Evolutionary conservation across 1,140 invertebrate species (phyloP).

Genomic region (Parapsyche elsis): DNA sequence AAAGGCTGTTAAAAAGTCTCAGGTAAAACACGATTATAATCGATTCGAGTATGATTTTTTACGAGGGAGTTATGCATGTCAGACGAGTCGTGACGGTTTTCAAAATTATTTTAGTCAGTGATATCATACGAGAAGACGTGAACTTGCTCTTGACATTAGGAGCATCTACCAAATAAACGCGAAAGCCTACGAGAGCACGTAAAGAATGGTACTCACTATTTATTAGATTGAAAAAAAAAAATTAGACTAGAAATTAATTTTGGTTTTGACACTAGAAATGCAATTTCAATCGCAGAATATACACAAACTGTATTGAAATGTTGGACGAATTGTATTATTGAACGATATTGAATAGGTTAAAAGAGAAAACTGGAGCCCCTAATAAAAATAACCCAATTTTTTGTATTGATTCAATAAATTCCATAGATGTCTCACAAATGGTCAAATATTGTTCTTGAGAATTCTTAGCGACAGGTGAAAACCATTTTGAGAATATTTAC

Average conservation of each 20-base stretch:
- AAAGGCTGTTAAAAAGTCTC: slow-evolving; percentile 16
- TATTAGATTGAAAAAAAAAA: no score
- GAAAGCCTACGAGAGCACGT: no score
- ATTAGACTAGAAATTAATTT: no score
- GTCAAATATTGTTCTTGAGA: slow-evolving; percentile 16
- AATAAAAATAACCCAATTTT: not conserved
- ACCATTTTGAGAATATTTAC: slow-evolving; percentile 23
- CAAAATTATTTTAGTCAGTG: slow-evolving; percentile 41
- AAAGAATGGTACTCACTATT: no score
- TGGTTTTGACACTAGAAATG: no score
- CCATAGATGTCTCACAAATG: slow-evolving; percentile 17
- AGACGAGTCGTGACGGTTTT: slow-evolving; percentile 28
- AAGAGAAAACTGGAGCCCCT: not conserved
- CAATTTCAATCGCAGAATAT: no score
- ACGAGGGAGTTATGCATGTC: slow-evolving; percentile 26
- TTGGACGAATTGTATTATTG: no score
- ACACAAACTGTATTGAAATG: no score
- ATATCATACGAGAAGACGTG: slow-evolving; percentile 36
- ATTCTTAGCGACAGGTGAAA: slow-evolving; percentile 19
- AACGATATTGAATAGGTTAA: no score
- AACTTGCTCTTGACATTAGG: slow-evolving; percentile 42
- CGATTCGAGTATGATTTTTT: slow-evolving; percentile 33
- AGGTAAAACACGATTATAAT: slow-evolving; percentile 31
- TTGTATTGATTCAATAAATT: slow-evolving; percentile 23
- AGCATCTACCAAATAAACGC: not conserved